Percentiles rank a stretch among this genome's conserved stretches.
Conservation (phyloP, 1,140 invertebrate genomes). For the Pseudomyrmex dendroicus region DNA sequence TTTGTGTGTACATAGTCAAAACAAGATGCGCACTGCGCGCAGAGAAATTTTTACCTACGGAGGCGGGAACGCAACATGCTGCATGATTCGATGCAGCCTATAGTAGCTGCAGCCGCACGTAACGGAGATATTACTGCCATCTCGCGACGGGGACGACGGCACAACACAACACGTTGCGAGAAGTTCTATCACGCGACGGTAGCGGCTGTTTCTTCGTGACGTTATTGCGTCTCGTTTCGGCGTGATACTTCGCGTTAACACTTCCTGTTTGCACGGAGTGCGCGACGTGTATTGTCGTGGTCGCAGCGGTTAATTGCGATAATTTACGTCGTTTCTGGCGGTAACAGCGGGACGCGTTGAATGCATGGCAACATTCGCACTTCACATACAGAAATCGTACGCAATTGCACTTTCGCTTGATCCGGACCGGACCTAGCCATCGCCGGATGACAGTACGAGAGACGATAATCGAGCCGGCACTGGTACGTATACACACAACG, state of each 20-base stretch:
- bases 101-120: not conserved
- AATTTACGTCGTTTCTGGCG: conserved; percentile 43
- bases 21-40: too few species aligned
- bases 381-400: conserved; percentile 16
- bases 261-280: conserved; percentile 59
- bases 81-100: too few species aligned
- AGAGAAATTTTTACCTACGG: too few species aligned
- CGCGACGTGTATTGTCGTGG: conserved; percentile 37
- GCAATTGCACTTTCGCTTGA: conserved; percentile 14
- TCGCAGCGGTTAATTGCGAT: conserved; percentile 55
- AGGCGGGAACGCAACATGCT: too few species aligned
- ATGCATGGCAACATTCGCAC: not conserved
- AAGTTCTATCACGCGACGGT: conserved; percentile 32
- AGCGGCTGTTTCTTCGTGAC: conserved; percentile 5
- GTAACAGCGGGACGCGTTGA: not conserved
- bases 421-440: not conserved
- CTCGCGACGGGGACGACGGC: conserved; percentile 11
- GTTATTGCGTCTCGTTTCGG: conserved; percentile 22
- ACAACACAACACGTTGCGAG: not conserved
- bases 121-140: conserved; percentile 40
- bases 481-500: conserved; percentile 24
- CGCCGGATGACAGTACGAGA: conserved; percentile 37
- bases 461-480: conserved; percentile 14
- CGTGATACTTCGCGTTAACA: conserved; percentile 54
- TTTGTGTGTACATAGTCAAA: too few species aligned